Evolutionary conservation across 1,140 invertebrate species (phyloP).

Genomic region (Camponotus floridanus): DNA sequence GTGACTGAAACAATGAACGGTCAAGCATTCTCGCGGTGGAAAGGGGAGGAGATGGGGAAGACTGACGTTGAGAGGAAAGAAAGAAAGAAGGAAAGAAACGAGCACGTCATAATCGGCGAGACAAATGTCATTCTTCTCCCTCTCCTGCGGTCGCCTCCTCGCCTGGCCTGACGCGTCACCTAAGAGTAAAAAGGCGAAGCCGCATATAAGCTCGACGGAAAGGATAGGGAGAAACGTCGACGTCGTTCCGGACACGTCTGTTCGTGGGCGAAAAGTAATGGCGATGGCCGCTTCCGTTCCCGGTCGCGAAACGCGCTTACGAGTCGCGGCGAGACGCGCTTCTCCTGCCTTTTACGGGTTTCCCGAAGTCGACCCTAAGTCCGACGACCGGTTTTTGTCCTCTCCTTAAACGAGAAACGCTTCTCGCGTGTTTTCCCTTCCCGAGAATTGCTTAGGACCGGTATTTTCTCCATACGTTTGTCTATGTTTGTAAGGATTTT

Average conservation of each 20-base stretch:
- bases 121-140: constrained; percentile 53
- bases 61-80: not conserved
- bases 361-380: not conserved
- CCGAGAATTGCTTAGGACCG: constrained; percentile 1
- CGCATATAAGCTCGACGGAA: not conserved
- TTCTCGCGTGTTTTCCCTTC: constrained; percentile 45
- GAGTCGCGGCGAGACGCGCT: constrained; percentile 35
- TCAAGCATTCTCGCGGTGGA: constrained; percentile 18
- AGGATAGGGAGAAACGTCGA: not conserved
- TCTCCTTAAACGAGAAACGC: constrained; percentile 59
- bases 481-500: not conserved
- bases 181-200: constrained; percentile 33
- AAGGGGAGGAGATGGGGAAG: not conserved
- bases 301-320: no score
- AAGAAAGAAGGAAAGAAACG: not conserved
- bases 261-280: constrained; percentile 57
- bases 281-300: constrained; percentile 60
- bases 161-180: not conserved
- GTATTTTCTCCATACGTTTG: not conserved
- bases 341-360: constrained; percentile 63
- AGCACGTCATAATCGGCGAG: constrained; percentile 66
- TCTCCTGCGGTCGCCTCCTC: constrained; percentile 28
- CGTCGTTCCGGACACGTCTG: not conserved
- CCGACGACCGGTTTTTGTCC: constrained; percentile 59
- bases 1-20: constrained; percentile 60